Base-by-base conservation (phyloP, 2,797 vertebrate genomes). In the Cichlasoma orientale region DNA sequence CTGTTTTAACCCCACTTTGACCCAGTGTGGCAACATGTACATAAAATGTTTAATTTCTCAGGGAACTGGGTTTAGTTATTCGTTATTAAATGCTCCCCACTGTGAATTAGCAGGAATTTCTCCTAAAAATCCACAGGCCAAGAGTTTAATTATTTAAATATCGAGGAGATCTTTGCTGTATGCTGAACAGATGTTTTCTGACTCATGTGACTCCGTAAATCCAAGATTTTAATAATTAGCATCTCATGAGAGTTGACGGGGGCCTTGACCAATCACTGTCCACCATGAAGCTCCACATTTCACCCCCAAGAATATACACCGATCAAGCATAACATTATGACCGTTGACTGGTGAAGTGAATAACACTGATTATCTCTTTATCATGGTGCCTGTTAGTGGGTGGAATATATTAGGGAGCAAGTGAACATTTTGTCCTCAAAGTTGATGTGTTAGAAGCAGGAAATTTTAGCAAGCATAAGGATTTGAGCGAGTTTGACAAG, bases 181-280 rank as follows among this genome's bases (percentile, higher is more conserved):
- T 86, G 80, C 85, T 61, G 36, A 89, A 84, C 92, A 95, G 89
- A 92, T 89, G 92, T 88, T 90, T 59, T 74, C 18, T 69, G 83
- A 82, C 80, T 88, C 78, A 85, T 82, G 77, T 78, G 58, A 55
- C 72, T 80, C 78, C 54, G 78, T 70, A 86, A 53, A 72, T 80
- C 53, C 11, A 38, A 21, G 54, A 86, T 41, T 83, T 87, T 86
- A 84, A 88, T 89, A 78, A 79, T 31, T 23, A 3, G 82, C 84
- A 84, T 88, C 75, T 84, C 82, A 91, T 61, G n/a, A 72, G 44
- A 74, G 54, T 19, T 44, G 29, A 41, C 36, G 27, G 10, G 58
- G 66, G 76, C 79, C 61, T 58, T 73, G 63, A 72, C 78, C 57
- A 74, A 74, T 33, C 57, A 58, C 50, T 76, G 63, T 75, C 53